Evolutionary conservation across 2,888 invertebrate species (phyloP).

Genomic region (Phymatocera aterrima): DNA sequence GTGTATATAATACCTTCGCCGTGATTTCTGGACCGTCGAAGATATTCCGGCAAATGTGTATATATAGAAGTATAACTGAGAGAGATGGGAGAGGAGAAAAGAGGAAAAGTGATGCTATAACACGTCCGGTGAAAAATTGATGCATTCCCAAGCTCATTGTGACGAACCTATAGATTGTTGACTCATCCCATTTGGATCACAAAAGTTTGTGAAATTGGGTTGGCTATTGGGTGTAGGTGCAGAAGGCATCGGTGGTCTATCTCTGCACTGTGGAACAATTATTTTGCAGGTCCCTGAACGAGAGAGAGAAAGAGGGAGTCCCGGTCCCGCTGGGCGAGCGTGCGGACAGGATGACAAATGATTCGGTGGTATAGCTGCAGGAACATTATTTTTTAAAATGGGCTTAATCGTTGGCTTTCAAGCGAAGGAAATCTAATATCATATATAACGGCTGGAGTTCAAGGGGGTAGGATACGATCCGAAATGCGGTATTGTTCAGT

Average conservation of each 20-base stretch:
- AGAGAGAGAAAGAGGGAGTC: conserved; percentile 59
- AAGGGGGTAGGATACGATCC: not conserved
- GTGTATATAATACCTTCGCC: conserved; percentile 12
- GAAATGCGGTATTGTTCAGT: not conserved
- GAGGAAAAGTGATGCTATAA: not conserved
- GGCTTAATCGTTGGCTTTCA: conserved; percentile 70
- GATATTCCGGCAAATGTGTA: not conserved
- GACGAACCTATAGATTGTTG: conserved; percentile 58
- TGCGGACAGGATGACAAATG: conserved; percentile 72
- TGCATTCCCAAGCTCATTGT: conserved; percentile 25
- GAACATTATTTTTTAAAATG: conserved; percentile 72
- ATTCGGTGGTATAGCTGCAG: conserved; percentile 68
- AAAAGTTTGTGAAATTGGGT: conserved; percentile 70
- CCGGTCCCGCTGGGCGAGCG: conserved; percentile 43
- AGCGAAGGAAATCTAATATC: conserved; percentile 59
- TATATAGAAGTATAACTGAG: not conserved
- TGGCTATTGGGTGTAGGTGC: conserved; percentile 56
- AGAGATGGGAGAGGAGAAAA: not conserved
- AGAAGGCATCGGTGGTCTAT: conserved; percentile 52
- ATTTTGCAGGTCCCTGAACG: conserved; percentile 63
- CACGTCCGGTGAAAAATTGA: conserved; percentile 3
- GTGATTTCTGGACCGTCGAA: conserved; percentile 1
- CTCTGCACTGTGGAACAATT: conserved; percentile 62
- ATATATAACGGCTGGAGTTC: conserved; percentile 28
- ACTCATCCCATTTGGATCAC: conserved; percentile 67